Percentiles rank a stretch among this genome's conserved stretches.
phyloP scores from a whole-genome alignment of 2,888 invertebrate species.

The Dioctria linearis region DNA sequence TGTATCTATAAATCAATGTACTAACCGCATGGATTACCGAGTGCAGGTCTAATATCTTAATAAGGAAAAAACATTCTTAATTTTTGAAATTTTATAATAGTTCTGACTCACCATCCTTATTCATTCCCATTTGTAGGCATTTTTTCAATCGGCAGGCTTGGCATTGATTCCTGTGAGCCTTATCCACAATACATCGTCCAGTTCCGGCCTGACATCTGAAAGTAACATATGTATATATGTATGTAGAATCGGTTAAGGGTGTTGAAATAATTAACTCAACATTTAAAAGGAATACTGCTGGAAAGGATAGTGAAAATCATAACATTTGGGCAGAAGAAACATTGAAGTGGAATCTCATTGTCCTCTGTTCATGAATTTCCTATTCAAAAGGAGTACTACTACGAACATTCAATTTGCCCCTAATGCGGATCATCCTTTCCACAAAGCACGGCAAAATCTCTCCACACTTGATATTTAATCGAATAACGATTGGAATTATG shows the following conservation, averaged over 20 bases:
- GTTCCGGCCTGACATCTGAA: slow-evolving; percentile 98
- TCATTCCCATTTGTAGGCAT: slow-evolving; percentile 99
- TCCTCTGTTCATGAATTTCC: slow-evolving; percentile 42
- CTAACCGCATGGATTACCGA: too few relatives aligned
- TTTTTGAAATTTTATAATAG: too few relatives aligned
- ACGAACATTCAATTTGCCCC: slow-evolving; percentile 59
- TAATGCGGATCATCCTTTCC: slow-evolving; percentile 61
- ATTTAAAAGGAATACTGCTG: background rate
- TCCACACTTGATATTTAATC: slow-evolving; percentile 67
- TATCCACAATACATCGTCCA: slow-evolving; percentile 97
- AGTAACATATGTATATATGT: slow-evolving; percentile 18
- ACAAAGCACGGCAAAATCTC: slow-evolving; percentile 23
- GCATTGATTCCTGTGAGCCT: slow-evolving; percentile 98
- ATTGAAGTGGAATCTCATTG: slow-evolving; percentile 30
- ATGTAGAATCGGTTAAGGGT: background rate
- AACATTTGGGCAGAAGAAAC: slow-evolving; percentile 55
- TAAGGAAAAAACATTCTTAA: too few relatives aligned
- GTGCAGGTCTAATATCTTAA: too few relatives aligned
- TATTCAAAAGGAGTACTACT: slow-evolving; percentile 57
- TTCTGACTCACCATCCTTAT: slow-evolving; percentile 93
- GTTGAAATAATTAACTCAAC: slow-evolving; percentile 27
- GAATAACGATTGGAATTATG: slow-evolving; percentile 66
- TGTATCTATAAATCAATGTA: too few relatives aligned
- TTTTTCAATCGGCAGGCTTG: slow-evolving; percentile 99
- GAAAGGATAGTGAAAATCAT: slow-evolving; percentile 46